A percentile compares a stretch with the other conserved stretches of the same genome.
phyloP scores from a whole-genome alignment of 2,888 invertebrate genomes.

The Drosophila borborema region DNA sequence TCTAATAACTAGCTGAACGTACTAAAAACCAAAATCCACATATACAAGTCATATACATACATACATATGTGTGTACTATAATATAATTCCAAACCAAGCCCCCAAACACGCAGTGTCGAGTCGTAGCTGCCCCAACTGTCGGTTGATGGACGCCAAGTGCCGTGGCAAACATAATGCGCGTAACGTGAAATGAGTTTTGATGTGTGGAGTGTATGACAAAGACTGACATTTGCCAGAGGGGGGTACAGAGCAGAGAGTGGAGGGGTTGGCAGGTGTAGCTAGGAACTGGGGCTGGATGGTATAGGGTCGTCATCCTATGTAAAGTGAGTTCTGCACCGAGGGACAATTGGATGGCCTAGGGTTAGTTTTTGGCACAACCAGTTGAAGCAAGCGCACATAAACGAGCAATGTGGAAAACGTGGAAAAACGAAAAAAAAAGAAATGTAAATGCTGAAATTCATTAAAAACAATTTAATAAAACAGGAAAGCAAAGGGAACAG shows the following conservation, averaged over 20 bases:
- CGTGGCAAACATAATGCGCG: constrained; percentile 79
- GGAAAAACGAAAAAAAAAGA: constrained; percentile 7
- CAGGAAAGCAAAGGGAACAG: not conserved
- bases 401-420: constrained; percentile 1
- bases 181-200: constrained; percentile 76
- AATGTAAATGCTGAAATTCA: constrained; percentile 19
- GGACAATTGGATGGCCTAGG: constrained; percentile 59
- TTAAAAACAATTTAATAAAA: constrained; percentile 2
- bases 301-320: constrained; percentile 8
- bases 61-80: constrained; percentile 18
- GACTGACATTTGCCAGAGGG: constrained; percentile 44
- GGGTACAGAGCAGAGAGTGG: constrained; percentile 1
- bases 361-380: constrained; percentile 42
- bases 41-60: constrained; percentile 11
- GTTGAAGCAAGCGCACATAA: constrained; percentile 38
- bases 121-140: constrained; percentile 52
- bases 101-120: constrained; percentile 41
- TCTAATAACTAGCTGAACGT: constrained; percentile 54
- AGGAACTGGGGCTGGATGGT: not conserved
- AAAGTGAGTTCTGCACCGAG: constrained; percentile 10
- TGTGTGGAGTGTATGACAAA: constrained; percentile 41
- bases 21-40: constrained; percentile 32
- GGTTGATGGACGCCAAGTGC: constrained; percentile 73
- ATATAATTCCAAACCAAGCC: constrained; percentile 58
- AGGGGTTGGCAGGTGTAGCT: not conserved